Base-by-base conservation (phyloP, 2,797 vertebrate genomes). In the Simalia tracyae region DNA sequence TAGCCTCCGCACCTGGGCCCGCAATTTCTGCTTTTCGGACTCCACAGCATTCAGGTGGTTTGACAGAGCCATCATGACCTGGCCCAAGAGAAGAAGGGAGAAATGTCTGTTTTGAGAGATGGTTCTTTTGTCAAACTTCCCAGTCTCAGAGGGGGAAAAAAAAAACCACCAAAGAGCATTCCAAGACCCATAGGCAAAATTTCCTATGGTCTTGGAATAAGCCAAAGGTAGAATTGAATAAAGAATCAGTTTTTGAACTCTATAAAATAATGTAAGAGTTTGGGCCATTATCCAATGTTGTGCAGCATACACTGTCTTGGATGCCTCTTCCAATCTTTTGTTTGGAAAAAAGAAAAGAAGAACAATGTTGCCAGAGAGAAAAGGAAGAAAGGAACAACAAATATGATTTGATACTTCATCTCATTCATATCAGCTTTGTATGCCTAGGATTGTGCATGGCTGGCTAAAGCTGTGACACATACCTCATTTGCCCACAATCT, bases 11-110 rank as follows among this genome's bases (percentile, higher is more conserved):
- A 99, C 99, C 97, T 99, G 99, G 0, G 99, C 99, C 0, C 99
- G 98, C 93, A 99, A 97, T 97, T 99, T 99, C 98, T 99, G 99
- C 97, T 99, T 99, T 98, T 99, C 99, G 0, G 99, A 99, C 97
- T 99, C 99, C 97, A 99, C 99, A 0, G 98, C 98, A 11, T 99
- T 99, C 97, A 99, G 97, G 93, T 99, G 99, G 97, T 98, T 99
- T 93, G 99, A 99, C 94, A 99, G 96, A 0, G 99, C 99, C 98
- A 99, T 99, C 99, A 99, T 99, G 96, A 99, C 99, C 99, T 99
- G 96, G 94, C 19, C n/a, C 54, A 42, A 90, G 85, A 90, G 66
- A 14, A 28, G 10, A n/a, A 92, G 85, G 0, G 9, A 85, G 10
- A 86, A 26, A 57, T 9, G 9, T 3, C 85, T 5, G 1, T 59